Conservation (phyloP, 2,797 vertebrate species). For the Ispidina lecontei region DNA sequence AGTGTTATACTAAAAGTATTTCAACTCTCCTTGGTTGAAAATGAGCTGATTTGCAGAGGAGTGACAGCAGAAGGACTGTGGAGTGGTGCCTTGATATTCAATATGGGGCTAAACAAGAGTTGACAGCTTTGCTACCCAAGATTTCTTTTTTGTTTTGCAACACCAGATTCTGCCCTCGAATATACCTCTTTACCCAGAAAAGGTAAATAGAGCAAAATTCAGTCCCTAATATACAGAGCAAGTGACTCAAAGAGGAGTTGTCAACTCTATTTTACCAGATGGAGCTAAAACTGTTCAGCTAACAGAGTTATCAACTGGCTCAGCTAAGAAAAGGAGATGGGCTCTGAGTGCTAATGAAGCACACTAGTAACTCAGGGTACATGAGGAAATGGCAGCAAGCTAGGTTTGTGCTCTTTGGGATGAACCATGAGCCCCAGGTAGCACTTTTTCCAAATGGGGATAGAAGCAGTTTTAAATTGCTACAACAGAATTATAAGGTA, state of each 20-base stretch:
- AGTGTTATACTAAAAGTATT: too few relatives aligned
- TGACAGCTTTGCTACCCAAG: background rate
- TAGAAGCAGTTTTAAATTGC: background rate
- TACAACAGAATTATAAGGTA: constrained; percentile 3
- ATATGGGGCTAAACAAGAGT: background rate
- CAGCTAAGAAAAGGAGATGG: background rate
- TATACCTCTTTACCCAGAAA: background rate
- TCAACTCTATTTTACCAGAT: constrained; percentile 15
- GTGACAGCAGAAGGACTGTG: background rate
- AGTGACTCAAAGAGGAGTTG: constrained; percentile 6
- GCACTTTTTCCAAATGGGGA: constrained; percentile 11
- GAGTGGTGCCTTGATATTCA: background rate
- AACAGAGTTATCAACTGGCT: background rate
- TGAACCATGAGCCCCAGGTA: constrained; percentile 5
- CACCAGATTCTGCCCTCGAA: background rate
- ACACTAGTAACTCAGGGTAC: background rate
- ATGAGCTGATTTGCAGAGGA: background rate
- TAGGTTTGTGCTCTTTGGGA: background rate
- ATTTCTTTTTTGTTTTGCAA: background rate
- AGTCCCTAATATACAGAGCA: background rate
- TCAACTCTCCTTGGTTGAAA: background rate
- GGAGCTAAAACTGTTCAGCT: background rate
- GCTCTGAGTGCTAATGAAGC: background rate
- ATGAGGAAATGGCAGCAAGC: background rate
- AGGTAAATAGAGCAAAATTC: background rate